Evolutionary conservation across 2,113 vertebrate species (phyloP).

Genomic region (Varanus salvator): DNA sequence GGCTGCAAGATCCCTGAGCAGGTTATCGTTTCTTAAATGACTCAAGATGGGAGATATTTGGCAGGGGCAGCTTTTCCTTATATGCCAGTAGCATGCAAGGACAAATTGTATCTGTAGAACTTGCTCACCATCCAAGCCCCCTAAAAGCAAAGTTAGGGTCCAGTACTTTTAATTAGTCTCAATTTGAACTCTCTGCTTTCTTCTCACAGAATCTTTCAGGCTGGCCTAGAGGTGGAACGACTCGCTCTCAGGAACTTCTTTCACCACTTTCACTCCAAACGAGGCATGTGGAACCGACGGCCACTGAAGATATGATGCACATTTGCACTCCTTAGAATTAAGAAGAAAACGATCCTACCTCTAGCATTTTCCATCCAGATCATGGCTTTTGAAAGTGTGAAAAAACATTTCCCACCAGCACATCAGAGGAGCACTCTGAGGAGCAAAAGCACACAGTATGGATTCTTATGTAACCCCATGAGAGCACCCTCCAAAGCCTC

Average conservation of each 20-base stretch:
- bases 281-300: conserved; percentile 95
- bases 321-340: background rate
- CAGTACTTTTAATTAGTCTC: background rate
- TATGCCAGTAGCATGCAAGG: background rate
- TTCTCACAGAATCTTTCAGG: conserved; percentile 85
- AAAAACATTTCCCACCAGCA: background rate
- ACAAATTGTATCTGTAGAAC: background rate
- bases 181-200: background rate
- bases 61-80: background rate
- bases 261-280: conserved; percentile 92
- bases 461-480: background rate
- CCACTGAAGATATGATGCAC: conserved; percentile 59
- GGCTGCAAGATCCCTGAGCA: background rate
- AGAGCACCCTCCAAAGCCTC: background rate
- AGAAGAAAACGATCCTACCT: background rate
- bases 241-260: conserved; percentile 92
- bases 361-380: background rate
- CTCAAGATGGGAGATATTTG: background rate
- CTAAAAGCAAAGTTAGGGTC: background rate
- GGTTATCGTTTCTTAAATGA: background rate
- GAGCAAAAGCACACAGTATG: background rate
- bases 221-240: conserved; percentile 93
- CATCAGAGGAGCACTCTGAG: background rate
- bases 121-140: background rate
- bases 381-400: background rate